Percentiles rank a stretch among this genome's conserved stretches.
phyloP scores from a whole-genome alignment of 1,140 invertebrate genomes.

The Pinna nobilis region DNA sequence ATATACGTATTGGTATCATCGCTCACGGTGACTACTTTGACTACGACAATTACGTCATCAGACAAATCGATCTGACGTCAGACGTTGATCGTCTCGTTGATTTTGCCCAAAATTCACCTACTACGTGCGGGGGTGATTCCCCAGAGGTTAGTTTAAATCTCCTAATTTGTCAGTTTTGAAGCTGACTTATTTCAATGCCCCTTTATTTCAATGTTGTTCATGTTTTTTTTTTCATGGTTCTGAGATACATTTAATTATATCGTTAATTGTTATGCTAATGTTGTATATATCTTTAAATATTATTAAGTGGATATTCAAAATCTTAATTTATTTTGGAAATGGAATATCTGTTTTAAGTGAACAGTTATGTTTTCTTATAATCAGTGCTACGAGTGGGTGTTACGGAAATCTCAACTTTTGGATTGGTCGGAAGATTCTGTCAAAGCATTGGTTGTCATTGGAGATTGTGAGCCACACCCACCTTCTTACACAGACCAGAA shows the following conservation, averaged over 20 bases:
- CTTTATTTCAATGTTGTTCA: background rate
- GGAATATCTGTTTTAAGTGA: too few species aligned
- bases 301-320: too few species aligned
- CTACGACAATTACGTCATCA: constrained; percentile 53
- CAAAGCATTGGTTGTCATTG: constrained; percentile 70
- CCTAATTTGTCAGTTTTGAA: background rate
- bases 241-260: background rate
- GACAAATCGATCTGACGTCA: constrained; percentile 60
- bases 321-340: too few species aligned
- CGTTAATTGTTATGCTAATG: too few species aligned
- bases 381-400: constrained; percentile 69
- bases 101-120: constrained; percentile 56
- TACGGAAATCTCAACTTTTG: constrained; percentile 61
- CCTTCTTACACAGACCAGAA: constrained; percentile 64
- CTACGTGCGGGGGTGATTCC: constrained; percentile 61
- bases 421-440: constrained; percentile 71
- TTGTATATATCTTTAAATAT: too few species aligned
- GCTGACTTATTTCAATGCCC: background rate
- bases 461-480: constrained; percentile 62
- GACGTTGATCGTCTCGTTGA: constrained; percentile 57
- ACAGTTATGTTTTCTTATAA: too few species aligned
- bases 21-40: constrained; percentile 71
- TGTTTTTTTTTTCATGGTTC: background rate
- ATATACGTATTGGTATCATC: constrained; percentile 67
- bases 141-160: constrained; percentile 66